These are phyloP conservation scores for Ichneumoninae sp. DNA, from an alignment of 2,888 invertebrate species.

Conservation along the genomic window DNA sequence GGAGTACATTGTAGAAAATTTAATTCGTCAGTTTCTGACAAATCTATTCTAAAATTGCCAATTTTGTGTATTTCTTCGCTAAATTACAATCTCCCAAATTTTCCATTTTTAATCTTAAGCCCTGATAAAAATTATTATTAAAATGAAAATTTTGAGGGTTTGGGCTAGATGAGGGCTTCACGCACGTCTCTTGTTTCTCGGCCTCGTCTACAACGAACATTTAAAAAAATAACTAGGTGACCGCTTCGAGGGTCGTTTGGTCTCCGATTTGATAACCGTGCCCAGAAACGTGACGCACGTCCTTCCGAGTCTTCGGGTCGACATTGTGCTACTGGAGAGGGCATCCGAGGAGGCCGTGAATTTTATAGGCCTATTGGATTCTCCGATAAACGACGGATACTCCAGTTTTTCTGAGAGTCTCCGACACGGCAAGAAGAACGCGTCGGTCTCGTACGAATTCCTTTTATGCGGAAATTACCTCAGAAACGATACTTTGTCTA, in stretches of 20 bases:
- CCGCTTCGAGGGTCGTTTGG: slow-evolving; percentile 46
- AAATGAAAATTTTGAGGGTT: background rate
- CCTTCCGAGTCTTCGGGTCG: slow-evolving; percentile 52
- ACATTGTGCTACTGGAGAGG: slow-evolving; percentile 54
- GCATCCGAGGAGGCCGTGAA: slow-evolving; percentile 42
- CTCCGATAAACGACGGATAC: slow-evolving; percentile 49
- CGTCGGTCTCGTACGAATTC: slow-evolving; percentile 57
- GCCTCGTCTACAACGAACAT: background rate
- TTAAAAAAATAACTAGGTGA: slow-evolving; percentile 38
- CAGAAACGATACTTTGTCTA: slow-evolving; percentile 60
- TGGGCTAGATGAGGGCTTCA: too few relatives aligned
- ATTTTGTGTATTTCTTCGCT: too few relatives aligned
- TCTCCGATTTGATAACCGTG: slow-evolving; percentile 59
- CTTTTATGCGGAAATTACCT: slow-evolving; percentile 57
- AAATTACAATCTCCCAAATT: too few relatives aligned
- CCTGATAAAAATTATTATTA: too few relatives aligned
- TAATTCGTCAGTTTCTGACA: too few relatives aligned
- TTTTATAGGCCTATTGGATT: slow-evolving; percentile 63
- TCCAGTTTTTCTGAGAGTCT: slow-evolving; percentile 49
- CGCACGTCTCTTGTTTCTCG: background rate
- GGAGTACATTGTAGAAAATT: too few relatives aligned
- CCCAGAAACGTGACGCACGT: slow-evolving; percentile 55
- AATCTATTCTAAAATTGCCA: too few relatives aligned
- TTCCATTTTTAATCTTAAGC: too few relatives aligned
- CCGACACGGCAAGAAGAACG: slow-evolving; percentile 29